Evolutionary conservation across 2,797 vertebrate species (phyloP), one percentile per base, ranked within the genome.

Genomic region (Sorex maritimensis): DNA sequence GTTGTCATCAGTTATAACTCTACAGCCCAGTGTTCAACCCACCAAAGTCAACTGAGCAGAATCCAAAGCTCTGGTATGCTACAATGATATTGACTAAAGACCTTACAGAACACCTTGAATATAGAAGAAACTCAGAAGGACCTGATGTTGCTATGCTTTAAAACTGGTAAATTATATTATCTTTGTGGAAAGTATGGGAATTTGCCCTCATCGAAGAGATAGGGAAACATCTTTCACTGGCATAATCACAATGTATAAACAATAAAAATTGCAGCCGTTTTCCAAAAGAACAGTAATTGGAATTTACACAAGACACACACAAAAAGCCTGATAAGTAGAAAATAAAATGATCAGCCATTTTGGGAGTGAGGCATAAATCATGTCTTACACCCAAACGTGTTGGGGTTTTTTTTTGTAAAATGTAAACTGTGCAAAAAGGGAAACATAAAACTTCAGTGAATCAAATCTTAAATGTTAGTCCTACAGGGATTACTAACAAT

Each of bases 391-490:
- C 85, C 93, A 97, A 96, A 94, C 49, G 74, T 72, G 95, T 94
- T 90, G 28, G 78, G 71, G 94, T 92, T 52, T 63, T 90, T 96
- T 94, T 84, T 96, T 96, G 84, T 91, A 5, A 61, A 94, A 94
- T 41, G 63, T 97, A 98, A 98, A 97, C 93, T 77, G 30, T 82
- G 74, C 95, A 96, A 86, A 96, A 97, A 95, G 87, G 93, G 92
- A 96, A 95, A 94, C 68, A 86, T 97, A 97, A 97, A 98, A 96
- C 87, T 92, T 97, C 94, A 96, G 86, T 67, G 86, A 96, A 96
- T 97, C 85, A 90, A 96, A 81, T 34, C 83, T 96, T 97, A 98
- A 97, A 97, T 96, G 94, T 97, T 97, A 98, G 90, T 90, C 67
- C 96, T 93, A 87, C 28, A 92, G 97, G 85, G 96, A 97, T 84